Percentiles rank a stretch among this genome's conserved stretches.
phyloP scores from a whole-genome alignment of 2,888 invertebrate species.

The Drosophila nigricruria region DNA sequence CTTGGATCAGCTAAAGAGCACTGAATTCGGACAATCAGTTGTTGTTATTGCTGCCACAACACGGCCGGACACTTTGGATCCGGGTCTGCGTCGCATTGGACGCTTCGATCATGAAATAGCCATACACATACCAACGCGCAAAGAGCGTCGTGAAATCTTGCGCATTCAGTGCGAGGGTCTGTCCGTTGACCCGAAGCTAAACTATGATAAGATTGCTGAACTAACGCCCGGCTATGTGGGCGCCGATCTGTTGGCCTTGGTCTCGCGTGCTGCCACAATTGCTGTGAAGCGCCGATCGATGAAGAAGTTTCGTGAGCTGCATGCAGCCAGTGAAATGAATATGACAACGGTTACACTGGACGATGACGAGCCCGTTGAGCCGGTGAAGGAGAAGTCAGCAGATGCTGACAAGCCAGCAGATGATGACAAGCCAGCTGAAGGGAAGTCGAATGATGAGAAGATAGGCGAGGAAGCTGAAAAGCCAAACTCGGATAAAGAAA shows the following conservation, averaged over 20 bases:
- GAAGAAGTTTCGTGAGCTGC: slow-evolving; percentile 81
- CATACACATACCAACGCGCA: slow-evolving; percentile 96
- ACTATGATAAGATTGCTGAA: slow-evolving; percentile 91
- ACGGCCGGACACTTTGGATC: slow-evolving; percentile 96
- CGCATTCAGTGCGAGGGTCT: slow-evolving; percentile 89
- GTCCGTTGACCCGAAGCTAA: slow-evolving; percentile 89
- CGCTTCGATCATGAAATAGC: slow-evolving; percentile 97
- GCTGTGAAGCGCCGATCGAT: slow-evolving; percentile 90
- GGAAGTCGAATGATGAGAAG: neutral
- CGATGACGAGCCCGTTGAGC: slow-evolving; percentile 72
- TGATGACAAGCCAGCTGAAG: neutral
- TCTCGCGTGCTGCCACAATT: slow-evolving; percentile 94
- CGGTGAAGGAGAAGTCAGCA: slow-evolving; percentile 18
- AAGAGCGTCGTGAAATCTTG: slow-evolving; percentile 93
- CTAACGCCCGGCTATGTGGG: slow-evolving; percentile 98
- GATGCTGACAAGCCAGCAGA: neutral
- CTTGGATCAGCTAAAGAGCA: slow-evolving; percentile 89
- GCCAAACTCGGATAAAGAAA: slow-evolving; percentile 1
- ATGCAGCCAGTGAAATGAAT: slow-evolving; percentile 76
- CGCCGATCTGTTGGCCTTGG: slow-evolving; percentile 94
- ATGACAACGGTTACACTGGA: slow-evolving; percentile 84
- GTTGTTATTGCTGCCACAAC: slow-evolving; percentile 98
- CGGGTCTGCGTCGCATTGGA: slow-evolving; percentile 95
- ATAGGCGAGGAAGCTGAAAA: neutral
- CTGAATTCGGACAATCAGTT: slow-evolving; percentile 83